Evolutionary conservation across 1,140 invertebrate species (phyloP).

Genomic region (Neocloeon triangulifer): DNA sequence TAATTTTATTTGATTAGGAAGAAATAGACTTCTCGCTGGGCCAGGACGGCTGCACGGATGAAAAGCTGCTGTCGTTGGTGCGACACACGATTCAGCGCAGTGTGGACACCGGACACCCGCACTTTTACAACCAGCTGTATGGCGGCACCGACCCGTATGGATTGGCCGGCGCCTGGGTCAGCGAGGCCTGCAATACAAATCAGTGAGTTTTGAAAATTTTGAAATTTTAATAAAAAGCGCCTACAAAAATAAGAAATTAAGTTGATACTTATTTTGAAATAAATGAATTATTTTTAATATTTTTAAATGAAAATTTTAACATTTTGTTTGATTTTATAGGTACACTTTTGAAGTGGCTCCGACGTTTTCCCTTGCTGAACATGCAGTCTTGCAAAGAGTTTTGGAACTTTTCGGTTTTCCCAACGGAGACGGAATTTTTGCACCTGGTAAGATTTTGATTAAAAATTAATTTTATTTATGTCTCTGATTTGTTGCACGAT

Average conservation of each 20-base stretch:
- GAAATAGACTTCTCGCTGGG: constrained; percentile 24
- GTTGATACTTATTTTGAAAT: no score
- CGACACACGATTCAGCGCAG: constrained; percentile 36
- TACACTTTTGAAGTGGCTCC: constrained; percentile 61
- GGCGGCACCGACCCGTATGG: constrained; percentile 49
- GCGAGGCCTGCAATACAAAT: constrained; percentile 54
- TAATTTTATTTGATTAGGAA: constrained; percentile 13
- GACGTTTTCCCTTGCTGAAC: constrained; percentile 45
- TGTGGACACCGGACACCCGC: constrained; percentile 43
- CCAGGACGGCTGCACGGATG: constrained; percentile 18
- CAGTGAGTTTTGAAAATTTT: constrained; percentile 28
- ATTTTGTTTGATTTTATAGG: constrained; percentile 16
- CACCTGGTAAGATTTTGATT: constrained; percentile 25
- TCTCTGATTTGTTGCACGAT: constrained; percentile 1
- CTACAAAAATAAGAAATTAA: no score
- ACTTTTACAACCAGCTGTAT: constrained; percentile 56
- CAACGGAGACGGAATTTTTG: constrained; percentile 44
- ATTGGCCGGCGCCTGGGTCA: constrained; percentile 44
- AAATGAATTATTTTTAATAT: not conserved
- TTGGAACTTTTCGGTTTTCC: constrained; percentile 41
- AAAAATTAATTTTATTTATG: constrained; percentile 3
- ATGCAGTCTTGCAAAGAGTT: constrained; percentile 32
- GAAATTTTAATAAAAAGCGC: constrained; percentile 3
- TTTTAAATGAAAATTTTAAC: constrained; percentile 4
- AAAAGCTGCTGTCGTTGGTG: constrained; percentile 25